Base-by-base conservation (phyloP, 2,113 vertebrate species). In the Neolamprologus sp. region DNA sequence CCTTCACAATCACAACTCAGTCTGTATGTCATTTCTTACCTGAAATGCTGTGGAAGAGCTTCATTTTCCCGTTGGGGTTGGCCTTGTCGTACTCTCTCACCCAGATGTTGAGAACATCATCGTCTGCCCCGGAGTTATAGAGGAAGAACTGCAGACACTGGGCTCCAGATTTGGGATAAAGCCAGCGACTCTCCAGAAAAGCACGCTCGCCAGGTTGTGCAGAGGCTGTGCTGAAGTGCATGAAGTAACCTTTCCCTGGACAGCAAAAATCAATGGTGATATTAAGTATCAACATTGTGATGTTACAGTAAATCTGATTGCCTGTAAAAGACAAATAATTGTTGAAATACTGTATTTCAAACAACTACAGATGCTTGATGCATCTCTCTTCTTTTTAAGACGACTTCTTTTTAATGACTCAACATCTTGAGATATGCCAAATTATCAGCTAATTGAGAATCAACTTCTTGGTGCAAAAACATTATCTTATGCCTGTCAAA, bases 141-240 rank as follows among this genome's bases (percentile, higher is more conserved):
- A 97, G 95, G 94, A 97, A 99, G 95, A 99, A 98, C 84, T 98
- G 96, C 92, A 99, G 87, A 85, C 98, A 99, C 87, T 98, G 98
- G 54, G 94, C 95, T n/a, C 91, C 94, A 83, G 96, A 95, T 88
- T 96, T 97, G 7, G 98, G 97, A 86, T 98, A 97, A 14, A 98
- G 81, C 23, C 91, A 88, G 8, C 97, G 93, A 82, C 96, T 98
- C 93, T 98, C 97, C 88, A 99, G 92, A 28, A 87, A 0, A 2
- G 97, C 97, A 2, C 6, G 87, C 17, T 80, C 90, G 7, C 94
- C 96, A 4, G 58, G 49, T 3, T 2, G 75, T 23, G 91, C 95
- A 51, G 89, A 65, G 1, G 92, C 92, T 7, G 96, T 97, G 88
- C 95, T 40, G 7, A 98, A 97, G 94, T 98, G 97, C 98, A 98